Percentiles rank a stretch among this genome's conserved stretches.
phyloP scores from a whole-genome alignment of 2,888 invertebrate genomes.

The Caenorhabditis afra region DNA sequence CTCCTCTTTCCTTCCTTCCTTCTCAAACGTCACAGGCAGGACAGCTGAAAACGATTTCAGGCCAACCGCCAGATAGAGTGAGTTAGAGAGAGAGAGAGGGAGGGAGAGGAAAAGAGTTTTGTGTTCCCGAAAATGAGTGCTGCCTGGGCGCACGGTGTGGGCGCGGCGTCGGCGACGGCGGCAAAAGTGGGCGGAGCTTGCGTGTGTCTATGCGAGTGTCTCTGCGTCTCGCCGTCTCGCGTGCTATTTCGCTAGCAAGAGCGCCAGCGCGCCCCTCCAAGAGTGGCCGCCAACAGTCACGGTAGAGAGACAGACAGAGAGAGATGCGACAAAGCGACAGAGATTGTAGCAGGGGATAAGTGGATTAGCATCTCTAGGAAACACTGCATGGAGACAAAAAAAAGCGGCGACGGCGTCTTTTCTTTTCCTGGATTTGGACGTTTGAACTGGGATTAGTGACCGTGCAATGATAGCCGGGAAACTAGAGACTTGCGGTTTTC shows the following conservation, averaged over 20 bases:
- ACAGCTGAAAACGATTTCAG: too few species aligned
- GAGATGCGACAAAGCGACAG: slow-evolving; percentile 25
- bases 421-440: too few species aligned
- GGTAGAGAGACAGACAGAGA: slow-evolving; percentile 10
- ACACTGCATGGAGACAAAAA: not conserved
- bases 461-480: too few species aligned
- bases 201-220: not conserved
- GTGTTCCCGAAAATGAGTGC: too few species aligned
- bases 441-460: too few species aligned
- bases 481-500: too few species aligned
- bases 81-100: too few species aligned
- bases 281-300: not conserved
- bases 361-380: slow-evolving; percentile 6
- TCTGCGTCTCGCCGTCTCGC: slow-evolving; percentile 15
- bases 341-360: slow-evolving; percentile 42
- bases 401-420: too few species aligned
- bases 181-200: slow-evolving; percentile 41
- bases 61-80: too few species aligned
- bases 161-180: slow-evolving; percentile 27
- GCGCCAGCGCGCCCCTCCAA: too few species aligned
- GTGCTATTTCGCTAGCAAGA: slow-evolving; percentile 12
- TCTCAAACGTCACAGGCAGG: not conserved
- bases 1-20: not conserved
- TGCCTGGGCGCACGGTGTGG: too few species aligned
- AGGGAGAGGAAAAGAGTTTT: slow-evolving; percentile 16